Evolutionary conservation across 2,797 vertebrate species (phyloP).

Genomic region (Poecilia gillii): DNA sequence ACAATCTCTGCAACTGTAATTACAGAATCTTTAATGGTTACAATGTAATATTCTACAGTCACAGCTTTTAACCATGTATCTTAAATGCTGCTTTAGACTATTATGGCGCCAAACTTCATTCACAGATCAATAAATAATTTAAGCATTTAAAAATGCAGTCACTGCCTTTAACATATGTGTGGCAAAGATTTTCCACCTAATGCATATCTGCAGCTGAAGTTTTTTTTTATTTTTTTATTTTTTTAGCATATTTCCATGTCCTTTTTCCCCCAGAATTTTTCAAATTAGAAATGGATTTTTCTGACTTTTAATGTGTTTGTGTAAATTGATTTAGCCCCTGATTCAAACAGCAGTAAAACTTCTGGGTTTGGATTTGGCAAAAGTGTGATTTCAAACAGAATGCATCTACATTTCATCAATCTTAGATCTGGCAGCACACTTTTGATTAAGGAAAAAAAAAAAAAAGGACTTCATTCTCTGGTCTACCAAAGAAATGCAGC

Average conservation of each 20-base stretch:
- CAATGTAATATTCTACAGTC: neutral
- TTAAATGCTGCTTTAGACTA: neutral
- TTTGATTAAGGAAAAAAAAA: neutral
- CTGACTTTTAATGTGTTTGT: neutral
- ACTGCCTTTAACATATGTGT: neutral
- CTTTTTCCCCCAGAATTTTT: neutral
- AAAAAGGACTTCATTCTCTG: neutral
- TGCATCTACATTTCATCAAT: neutral
- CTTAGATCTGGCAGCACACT: neutral
- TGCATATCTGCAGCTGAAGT: neutral
- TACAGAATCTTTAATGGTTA: neutral
- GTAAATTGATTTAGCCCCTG: neutral
- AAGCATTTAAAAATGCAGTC: neutral
- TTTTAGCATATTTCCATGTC: neutral
- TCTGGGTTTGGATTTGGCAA: neutral
- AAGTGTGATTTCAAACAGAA: neutral
- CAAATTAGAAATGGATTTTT: neutral
- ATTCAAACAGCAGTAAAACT: neutral
- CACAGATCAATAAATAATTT: neutral
- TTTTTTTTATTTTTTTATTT: neutral
- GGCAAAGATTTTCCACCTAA: neutral
- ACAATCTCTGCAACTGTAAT: neutral
- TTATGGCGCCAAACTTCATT: neutral
- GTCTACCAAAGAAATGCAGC: slow-evolving; percentile 1
- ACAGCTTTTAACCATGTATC: neutral